A percentile compares a stretch with the other conserved stretches of the same genome.
Conservation (phyloP, 37 sponge, comb jelly and placozoan species). For the Spongilla lacustris region DNA sequence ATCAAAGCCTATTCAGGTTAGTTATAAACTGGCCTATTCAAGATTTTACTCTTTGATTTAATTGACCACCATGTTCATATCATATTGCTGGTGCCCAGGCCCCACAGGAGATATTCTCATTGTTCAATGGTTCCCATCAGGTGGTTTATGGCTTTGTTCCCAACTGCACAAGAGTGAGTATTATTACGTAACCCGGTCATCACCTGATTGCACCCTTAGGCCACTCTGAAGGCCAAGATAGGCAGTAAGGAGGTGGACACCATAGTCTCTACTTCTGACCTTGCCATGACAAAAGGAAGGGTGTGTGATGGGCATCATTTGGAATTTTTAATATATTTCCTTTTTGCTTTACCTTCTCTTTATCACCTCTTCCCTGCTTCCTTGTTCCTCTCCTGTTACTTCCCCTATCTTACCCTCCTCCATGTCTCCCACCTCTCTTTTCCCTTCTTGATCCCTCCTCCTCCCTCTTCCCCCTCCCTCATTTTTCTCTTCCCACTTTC, state of each 20-base stretch:
- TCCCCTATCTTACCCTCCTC: neutral
- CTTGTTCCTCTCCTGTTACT: no score
- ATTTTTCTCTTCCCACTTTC: neutral
- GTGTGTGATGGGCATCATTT: constrained; percentile 31
- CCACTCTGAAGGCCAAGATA: constrained; percentile 85
- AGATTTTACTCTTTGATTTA: neutral
- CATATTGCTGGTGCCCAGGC: constrained; percentile 49
- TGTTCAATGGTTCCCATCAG: constrained; percentile 91
- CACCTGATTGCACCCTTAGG: constrained; percentile 32
- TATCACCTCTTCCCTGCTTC: neutral
- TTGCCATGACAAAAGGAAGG: constrained; percentile 77
- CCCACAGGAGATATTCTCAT: constrained; percentile 81
- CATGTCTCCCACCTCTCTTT: neutral
- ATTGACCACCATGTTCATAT: neutral
- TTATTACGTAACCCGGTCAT: neutral
- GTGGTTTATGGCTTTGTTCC: constrained; percentile 97
- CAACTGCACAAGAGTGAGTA: constrained; percentile 74
- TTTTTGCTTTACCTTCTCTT: neutral
- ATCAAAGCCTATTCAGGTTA: constrained; percentile 67
- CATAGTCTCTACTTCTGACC: constrained; percentile 89
- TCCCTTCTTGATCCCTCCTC: neutral
- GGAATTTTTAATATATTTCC: neutral
- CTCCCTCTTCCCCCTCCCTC: neutral
- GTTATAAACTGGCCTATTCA: neutral
- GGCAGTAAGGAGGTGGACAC: constrained; percentile 91